Evolutionary conservation across 2,888 invertebrate species (phyloP).

Genomic region (Eledone cirrhosa): DNA sequence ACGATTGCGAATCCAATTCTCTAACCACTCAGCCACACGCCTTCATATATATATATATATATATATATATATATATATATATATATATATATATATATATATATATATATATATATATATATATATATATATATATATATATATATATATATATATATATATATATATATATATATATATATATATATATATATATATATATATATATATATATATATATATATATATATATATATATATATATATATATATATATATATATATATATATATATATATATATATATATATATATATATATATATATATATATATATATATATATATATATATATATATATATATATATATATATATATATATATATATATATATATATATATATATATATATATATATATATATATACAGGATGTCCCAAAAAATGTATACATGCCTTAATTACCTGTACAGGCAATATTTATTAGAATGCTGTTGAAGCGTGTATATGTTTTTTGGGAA

Average conservation of each 20-base stretch:
- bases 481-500: too few relatives aligned
- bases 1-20: too few relatives aligned
- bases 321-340: neutral
- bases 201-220: conserved; percentile 8
- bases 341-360: neutral
- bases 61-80: conserved; percentile 26
- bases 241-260: neutral
- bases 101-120: conserved; percentile 26
- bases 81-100: conserved; percentile 26
- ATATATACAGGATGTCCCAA: too few relatives aligned
- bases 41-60: conserved; percentile 25
- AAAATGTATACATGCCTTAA: too few relatives aligned
- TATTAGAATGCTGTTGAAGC: too few relatives aligned
- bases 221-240: conserved; percentile 17
- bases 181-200: neutral
- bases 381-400: too few relatives aligned
- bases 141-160: conserved; percentile 24
- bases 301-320: neutral
- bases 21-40: too few relatives aligned
- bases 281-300: neutral
- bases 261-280: neutral
- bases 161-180: conserved; percentile 20
- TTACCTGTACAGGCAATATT: too few relatives aligned
- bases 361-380: neutral
- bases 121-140: conserved; percentile 22